Evolutionary conservation across 2,797 vertebrate genomes (phyloP), one percentile per base, ranked within the genome.

Genomic region (Rhinatrema bivittatum): DNA sequence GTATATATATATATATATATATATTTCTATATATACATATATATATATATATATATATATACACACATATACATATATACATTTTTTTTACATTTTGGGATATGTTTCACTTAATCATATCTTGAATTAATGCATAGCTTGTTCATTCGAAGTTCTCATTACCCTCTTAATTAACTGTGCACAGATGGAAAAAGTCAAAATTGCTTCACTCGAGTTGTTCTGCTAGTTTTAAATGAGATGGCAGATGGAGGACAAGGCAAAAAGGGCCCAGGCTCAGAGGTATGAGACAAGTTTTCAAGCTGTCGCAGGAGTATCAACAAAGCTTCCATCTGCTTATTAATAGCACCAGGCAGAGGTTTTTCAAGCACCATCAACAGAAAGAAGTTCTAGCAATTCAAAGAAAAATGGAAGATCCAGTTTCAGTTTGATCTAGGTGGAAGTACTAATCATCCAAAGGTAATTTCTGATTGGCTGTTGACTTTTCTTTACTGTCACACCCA

Each of bases 141-240:
- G 74, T 81, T 79, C 78, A 73, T 77, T 71, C 72, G 29, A 62
- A 76, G 75, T 78, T 82, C 81, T 82, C 80, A 83, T 84, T 84
- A 84, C 80, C 81, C 81, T 79, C 80, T 84, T 84, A 84, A 84
- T 84, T 84, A 84, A 84, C 81, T 81, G 71, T 55, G 78, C 78
- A 79, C 81, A 84, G 81, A 84, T 83, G 81, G 81, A 83, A 82
- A 83, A 82, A 83, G 81, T 84, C 76, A 14, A 66, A 80, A 84
- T 79, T 76, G 77, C 81, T 83, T 76, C 80, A 77, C 70, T 79
- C 5, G 71, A 78, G 77, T 79, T 83, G 78, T 84, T 84, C 81
- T 81, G 76, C 72, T 79, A 72, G 78, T 72, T 79, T 82, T 74
- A 82, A 83, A 84, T 74, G 78, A 82, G 80, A 53, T 74, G 74